phyloP scores from a whole-genome alignment of 2,797 vertebrate genomes.

The Sebastes itinus region DNA sequence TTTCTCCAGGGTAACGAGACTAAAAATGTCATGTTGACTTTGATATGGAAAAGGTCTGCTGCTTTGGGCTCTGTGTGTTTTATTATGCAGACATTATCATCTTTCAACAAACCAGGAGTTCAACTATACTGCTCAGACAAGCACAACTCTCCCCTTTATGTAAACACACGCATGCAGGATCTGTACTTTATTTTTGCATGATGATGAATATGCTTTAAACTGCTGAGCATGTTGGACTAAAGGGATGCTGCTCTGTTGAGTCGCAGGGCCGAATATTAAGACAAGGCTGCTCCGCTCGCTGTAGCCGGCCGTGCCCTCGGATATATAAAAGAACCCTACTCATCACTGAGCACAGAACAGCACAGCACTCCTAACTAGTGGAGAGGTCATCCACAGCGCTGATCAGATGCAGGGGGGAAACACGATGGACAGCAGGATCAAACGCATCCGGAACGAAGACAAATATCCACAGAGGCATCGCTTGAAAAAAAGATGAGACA shows the following conservation, averaged over 20 bases:
- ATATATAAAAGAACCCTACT: slow-evolving; percentile 38
- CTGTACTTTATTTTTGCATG: slow-evolving; percentile 20
- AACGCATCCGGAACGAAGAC: slow-evolving; percentile 53
- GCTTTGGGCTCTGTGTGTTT: slow-evolving; percentile 9
- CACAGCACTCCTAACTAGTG: slow-evolving; percentile 21
- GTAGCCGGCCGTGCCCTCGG: slow-evolving; percentile 8
- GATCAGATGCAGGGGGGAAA: slow-evolving; percentile 35
- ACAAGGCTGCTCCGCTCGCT: slow-evolving; percentile 30
- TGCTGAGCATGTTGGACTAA: slow-evolving; percentile 44
- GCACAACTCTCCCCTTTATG: slow-evolving; percentile 7
- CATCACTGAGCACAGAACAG: slow-evolving; percentile 36
- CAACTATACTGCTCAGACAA: slow-evolving; percentile 21
- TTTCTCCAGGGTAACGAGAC: background rate
- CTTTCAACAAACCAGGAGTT: slow-evolving; percentile 16
- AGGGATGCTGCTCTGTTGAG: slow-evolving; percentile 23
- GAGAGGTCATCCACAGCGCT: slow-evolving; percentile 59
- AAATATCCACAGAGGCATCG: slow-evolving; percentile 52
- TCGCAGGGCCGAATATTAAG: slow-evolving; percentile 20
- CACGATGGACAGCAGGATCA: slow-evolving; percentile 61
- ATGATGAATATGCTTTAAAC: slow-evolving; percentile 27
- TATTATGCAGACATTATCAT: slow-evolving; percentile 20
- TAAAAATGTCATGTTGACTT: slow-evolving; percentile 30
- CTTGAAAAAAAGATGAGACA: slow-evolving; percentile 37
- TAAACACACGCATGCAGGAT: slow-evolving; percentile 24
- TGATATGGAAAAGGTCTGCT: background rate